Conservation (phyloP, 2,797 vertebrate genomes). For the Pterois miles region DNA sequence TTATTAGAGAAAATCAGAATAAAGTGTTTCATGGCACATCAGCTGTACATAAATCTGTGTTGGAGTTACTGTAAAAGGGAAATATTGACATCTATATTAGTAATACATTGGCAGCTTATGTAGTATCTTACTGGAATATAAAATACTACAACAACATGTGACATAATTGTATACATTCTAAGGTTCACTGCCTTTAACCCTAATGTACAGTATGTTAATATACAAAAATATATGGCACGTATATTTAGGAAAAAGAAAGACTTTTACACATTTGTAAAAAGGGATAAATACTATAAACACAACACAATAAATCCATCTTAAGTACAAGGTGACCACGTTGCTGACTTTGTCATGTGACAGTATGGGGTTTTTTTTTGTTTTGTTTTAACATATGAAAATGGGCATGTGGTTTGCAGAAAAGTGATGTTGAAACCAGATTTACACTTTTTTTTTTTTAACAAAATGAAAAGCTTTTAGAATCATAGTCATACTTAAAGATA, state of each 20-base stretch:
- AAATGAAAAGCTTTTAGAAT: not conserved
- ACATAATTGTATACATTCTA: constrained; percentile 12
- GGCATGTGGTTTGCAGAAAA: constrained; percentile 6
- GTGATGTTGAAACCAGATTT: constrained; percentile 13
- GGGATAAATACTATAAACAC: constrained; percentile 74
- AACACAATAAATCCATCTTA: constrained; percentile 38
- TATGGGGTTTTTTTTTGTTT: not conserved
- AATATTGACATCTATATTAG: constrained; percentile 42
- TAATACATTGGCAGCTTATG: constrained; percentile 8
- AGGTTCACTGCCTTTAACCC: constrained; percentile 48
- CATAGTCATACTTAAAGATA: not conserved
- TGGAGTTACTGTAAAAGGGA: constrained; percentile 12
- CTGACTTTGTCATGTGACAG: constrained; percentile 27
- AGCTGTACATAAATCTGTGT: constrained; percentile 31
- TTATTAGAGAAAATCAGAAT: not conserved
- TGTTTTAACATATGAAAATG: not conserved
- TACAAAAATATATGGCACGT: constrained; percentile 75
- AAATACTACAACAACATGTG: constrained; percentile 27
- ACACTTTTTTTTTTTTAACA: constrained; percentile 10
- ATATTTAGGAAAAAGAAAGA: constrained; percentile 45
- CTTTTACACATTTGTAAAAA: constrained; percentile 62
- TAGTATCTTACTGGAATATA: not conserved
- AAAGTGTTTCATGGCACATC: not conserved
- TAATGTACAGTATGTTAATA: constrained; percentile 69
- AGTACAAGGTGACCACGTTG: constrained; percentile 16